Percentiles rank a stretch among this genome's conserved stretches.
Conservation (phyloP, 1,140 invertebrate genomes). For the Ostrea denselamellosa region DNA sequence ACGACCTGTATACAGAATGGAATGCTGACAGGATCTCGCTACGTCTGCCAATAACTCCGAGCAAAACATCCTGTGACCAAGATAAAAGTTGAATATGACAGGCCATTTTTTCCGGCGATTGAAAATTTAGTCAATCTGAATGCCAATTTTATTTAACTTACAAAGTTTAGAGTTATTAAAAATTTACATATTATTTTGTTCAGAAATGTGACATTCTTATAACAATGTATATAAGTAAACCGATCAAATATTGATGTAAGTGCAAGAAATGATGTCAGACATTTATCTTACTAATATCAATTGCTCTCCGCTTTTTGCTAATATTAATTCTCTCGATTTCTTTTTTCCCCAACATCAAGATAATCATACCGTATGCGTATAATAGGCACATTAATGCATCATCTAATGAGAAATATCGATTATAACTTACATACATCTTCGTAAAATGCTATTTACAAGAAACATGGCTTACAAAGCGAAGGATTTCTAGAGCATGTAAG, state of each 20-base stretch:
- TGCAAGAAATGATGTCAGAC: not conserved
- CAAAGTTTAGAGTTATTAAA: too few species aligned
- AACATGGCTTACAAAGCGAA: too few species aligned
- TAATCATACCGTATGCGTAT: not conserved
- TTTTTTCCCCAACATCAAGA: not conserved
- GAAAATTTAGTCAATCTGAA: not conserved
- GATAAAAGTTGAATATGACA: not conserved
- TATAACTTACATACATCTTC: not conserved
- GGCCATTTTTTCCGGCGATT: not conserved
- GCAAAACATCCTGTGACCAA: not conserved
- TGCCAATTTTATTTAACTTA: too few species aligned
- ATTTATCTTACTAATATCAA: not conserved
- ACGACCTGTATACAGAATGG: not conserved
- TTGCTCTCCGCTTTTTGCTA: not conserved
- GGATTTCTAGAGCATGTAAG: too few species aligned
- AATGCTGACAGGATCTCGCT: not conserved
- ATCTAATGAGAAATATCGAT: constrained; percentile 15
- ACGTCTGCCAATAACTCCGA: not conserved
- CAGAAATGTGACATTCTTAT: too few species aligned
- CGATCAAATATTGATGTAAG: too few species aligned
- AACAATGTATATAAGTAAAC: too few species aligned
- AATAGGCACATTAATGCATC: not conserved
- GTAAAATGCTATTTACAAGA: too few species aligned
- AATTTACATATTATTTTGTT: too few species aligned
- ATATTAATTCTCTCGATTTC: not conserved